Evolutionary conservation across 2,113 vertebrate genomes (phyloP), one percentile per base, ranked within the genome.

Genomic region (Microcebus tavaratra): DNA sequence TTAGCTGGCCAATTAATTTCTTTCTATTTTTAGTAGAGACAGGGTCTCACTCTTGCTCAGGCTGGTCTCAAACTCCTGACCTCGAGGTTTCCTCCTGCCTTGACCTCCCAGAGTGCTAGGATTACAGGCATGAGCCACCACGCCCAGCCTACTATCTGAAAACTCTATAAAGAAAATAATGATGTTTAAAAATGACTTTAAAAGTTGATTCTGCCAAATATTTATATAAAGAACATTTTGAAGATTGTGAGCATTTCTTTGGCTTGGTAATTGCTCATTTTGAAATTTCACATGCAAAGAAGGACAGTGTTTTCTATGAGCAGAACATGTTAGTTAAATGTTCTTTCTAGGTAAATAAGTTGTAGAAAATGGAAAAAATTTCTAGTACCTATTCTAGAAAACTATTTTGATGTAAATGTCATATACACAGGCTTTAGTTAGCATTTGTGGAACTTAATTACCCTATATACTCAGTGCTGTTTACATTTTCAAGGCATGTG

Each of bases 401-500:
- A 86, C 23, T 82, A 42, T 93, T 92, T 97, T 94, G n/a, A 97
- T 93, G 25, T 95, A 91, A 96, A 89, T 61, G 36, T 34, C 50
- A 73, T 72, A 23, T 50, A 83, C 45, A 72, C 23, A 68, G 78
- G 82, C 86, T 97, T 91, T 86, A 93, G 59, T 94, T 91, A 73
- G 27, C 70, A 95, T 84, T 86, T 97, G 45, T 92, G 57, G 48
- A 90, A 84, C 31, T 87, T 96, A 97, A 93, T 96, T 95, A 82
- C 34, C 50, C 75, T 31, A 5, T 87, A 81, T 94, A 25, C 31
- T 96, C 57, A 36, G 21, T 73, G 80, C 31, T 90, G 45, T 95
- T 93, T 83, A 87, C 90, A 18, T 97, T 95, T 96, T 96, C 76
- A 95, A 97, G 68, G 36, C 87, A 95, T 94, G 25, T 97, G 34